Evolutionary conservation across 2,113 vertebrate species (phyloP).

Genomic region (Passer domesticus): DNA sequence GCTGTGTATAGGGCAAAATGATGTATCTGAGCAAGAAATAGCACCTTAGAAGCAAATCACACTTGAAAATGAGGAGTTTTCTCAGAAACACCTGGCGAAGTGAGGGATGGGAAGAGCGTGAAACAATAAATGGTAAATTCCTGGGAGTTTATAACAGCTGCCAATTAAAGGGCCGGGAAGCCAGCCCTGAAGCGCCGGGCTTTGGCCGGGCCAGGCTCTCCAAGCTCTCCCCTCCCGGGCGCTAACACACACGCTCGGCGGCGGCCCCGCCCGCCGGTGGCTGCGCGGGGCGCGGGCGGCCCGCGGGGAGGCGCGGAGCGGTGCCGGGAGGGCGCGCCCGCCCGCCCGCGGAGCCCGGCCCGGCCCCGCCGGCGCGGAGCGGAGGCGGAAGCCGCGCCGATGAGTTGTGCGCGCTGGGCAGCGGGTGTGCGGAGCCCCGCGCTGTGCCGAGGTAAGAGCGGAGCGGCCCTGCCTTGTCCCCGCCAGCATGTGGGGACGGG

Average conservation of each 20-base stretch:
- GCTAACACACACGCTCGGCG: background rate
- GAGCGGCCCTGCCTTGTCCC: background rate
- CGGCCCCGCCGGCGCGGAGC: background rate
- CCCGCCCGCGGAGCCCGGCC: background rate
- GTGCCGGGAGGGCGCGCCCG: background rate
- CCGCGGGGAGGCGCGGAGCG: background rate
- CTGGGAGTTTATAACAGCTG: background rate
- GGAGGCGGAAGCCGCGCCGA: slow-evolving; percentile 40
- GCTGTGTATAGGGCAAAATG: accelerated
- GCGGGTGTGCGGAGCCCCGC: background rate
- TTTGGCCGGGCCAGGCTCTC: background rate
- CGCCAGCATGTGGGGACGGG: slow-evolving; percentile 49
- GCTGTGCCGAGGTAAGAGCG: slow-evolving; percentile 38
- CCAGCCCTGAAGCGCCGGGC: background rate
- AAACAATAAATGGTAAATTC: background rate
- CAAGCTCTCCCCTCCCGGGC: no score
- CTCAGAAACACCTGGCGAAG: background rate
- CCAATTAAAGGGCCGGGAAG: background rate
- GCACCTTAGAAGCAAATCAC: background rate
- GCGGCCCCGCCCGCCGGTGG: background rate
- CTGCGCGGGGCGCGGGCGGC: background rate
- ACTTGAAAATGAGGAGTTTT: background rate
- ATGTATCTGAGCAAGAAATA: background rate
- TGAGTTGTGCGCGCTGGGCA: background rate
- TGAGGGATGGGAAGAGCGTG: background rate